Evolutionary conservation across 1,140 invertebrate genomes (phyloP).

Genomic region (Trissolcus basalis): DNA sequence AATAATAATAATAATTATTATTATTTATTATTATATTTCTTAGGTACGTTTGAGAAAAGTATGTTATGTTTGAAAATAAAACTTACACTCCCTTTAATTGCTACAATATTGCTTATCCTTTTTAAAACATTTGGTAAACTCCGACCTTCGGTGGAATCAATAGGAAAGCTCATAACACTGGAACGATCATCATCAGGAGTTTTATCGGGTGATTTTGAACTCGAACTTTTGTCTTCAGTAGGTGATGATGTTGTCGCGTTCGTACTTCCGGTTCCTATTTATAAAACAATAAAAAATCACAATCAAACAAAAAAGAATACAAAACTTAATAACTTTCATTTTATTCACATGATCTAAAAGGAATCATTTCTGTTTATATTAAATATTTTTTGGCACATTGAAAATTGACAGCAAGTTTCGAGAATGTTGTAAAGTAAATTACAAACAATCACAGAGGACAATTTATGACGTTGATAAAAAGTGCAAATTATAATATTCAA

Average conservation of each 20-base stretch:
- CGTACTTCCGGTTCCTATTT: constrained; percentile 21
- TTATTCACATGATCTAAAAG: too few species aligned
- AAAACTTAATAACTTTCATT: too few species aligned
- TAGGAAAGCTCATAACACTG: constrained; percentile 70
- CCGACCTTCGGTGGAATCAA: constrained; percentile 79
- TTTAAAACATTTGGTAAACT: constrained; percentile 87
- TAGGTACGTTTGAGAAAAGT: background rate
- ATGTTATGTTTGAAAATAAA: background rate
- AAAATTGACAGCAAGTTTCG: too few species aligned
- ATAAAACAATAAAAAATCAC: background rate
- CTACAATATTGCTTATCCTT: constrained; percentile 86
- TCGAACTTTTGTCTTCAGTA: constrained; percentile 68
- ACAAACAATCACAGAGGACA: too few species aligned
- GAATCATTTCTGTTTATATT: too few species aligned
- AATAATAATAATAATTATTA: too few species aligned
- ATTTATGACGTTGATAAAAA: too few species aligned
- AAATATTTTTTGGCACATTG: too few species aligned
- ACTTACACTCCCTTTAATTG: constrained; percentile 83
- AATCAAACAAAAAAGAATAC: constrained; percentile 11
- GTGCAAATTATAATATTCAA: too few species aligned
- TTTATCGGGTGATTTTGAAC: constrained; percentile 68
- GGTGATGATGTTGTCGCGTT: constrained; percentile 50
- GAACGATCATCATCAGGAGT: constrained; percentile 66
- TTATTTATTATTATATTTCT: background rate
- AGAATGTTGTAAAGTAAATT: too few species aligned